Evolutionary conservation across 2,888 invertebrate genomes (phyloP).

Genomic region (Agrotis puta): DNA sequence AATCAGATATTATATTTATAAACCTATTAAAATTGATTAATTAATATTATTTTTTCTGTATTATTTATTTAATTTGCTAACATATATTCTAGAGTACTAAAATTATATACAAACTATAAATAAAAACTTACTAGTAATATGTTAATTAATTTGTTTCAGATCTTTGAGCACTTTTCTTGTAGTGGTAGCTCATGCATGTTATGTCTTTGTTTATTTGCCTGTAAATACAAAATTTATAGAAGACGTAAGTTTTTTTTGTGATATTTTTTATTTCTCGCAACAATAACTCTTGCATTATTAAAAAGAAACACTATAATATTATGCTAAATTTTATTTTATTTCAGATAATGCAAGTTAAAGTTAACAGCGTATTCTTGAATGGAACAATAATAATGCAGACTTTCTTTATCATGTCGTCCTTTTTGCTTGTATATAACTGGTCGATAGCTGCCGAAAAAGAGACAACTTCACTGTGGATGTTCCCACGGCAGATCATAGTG

Average conservation of each 20-base stretch:
- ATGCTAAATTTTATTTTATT: conserved; percentile 3
- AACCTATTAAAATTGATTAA: too few species aligned
- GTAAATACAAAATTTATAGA: conserved; percentile 62
- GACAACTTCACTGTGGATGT: conserved; percentile 47
- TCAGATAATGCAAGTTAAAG: conserved; percentile 22
- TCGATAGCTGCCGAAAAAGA: conserved; percentile 59
- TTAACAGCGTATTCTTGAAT: conserved; percentile 42
- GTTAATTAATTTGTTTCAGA: conserved; percentile 29
- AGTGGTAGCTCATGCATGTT: conserved; percentile 43
- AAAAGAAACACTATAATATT: background rate
- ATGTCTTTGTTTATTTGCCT: background rate
- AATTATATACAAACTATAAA: too few species aligned
- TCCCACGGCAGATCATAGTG: conserved; percentile 62
- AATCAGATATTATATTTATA: too few species aligned
- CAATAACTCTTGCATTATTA: too few species aligned
- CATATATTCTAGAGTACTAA: too few species aligned
- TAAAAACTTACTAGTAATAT: too few species aligned
- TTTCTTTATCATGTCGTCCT: conserved; percentile 70
- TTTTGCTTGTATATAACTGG: conserved; percentile 70
- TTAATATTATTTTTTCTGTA: too few species aligned
- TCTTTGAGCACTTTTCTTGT: conserved; percentile 10
- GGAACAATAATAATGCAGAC: conserved; percentile 69
- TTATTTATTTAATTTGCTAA: too few species aligned
- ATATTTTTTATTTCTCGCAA: too few species aligned
- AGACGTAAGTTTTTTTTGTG: conserved; percentile 61